Percentiles rank a stretch among this genome's conserved stretches.
Evolutionary conservation across 2,797 vertebrate species (phyloP).

Genomic region (Halcyon chelicuti): DNA sequence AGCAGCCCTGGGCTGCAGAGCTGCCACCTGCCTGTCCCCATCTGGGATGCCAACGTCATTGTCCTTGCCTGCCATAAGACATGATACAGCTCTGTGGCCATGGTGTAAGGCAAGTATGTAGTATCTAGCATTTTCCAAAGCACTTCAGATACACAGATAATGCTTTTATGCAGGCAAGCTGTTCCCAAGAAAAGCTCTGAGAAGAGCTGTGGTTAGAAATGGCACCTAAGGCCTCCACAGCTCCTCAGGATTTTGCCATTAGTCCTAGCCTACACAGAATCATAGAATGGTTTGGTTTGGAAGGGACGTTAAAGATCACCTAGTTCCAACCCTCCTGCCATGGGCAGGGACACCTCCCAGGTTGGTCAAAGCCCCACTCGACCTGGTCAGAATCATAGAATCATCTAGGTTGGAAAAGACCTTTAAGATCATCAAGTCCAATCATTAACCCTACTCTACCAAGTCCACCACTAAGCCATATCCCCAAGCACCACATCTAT

Average conservation of each 20-base stretch:
- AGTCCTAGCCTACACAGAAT: neutral
- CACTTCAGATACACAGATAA: neutral
- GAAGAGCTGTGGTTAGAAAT: neutral
- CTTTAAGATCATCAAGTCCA: too few species aligned
- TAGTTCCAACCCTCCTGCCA: too few species aligned
- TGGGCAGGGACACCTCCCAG: too few species aligned
- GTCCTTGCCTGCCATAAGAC: neutral
- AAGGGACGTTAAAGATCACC: too few species aligned
- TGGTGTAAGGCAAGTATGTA: too few species aligned
- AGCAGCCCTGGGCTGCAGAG: neutral
- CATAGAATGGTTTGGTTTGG: too few species aligned
- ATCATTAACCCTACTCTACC: too few species aligned
- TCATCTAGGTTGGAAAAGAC: too few species aligned
- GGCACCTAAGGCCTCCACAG: neutral
- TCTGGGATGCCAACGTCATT: neutral
- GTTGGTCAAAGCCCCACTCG: too few species aligned
- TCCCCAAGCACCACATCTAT: too few species aligned
- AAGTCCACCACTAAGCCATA: too few species aligned
- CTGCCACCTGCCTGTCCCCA: neutral
- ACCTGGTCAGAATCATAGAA: too few species aligned
- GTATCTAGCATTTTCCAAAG: neutral
- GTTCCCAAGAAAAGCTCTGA: neutral
- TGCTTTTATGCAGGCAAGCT: rapidly evolving
- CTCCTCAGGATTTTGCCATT: neutral
- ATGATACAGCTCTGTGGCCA: neutral